Percentiles rank a stretch among this genome's conserved stretches.
Conservation (phyloP, 2,888 invertebrate genomes). For the Zygogramma bicolorata region DNA sequence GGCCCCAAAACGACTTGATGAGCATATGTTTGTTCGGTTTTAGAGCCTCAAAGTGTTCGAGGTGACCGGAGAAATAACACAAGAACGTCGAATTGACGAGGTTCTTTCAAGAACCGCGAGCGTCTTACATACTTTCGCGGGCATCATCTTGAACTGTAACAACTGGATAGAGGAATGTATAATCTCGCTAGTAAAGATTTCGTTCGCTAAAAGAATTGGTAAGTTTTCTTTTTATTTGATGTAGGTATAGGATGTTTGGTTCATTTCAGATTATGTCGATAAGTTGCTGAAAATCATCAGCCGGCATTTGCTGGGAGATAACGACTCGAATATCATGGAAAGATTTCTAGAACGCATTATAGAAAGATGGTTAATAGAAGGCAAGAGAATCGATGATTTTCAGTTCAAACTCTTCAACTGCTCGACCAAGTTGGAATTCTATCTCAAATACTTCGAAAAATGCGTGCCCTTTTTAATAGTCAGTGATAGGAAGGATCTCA, state of each 20-base stretch:
- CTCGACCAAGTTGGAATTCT: slow-evolving; percentile 63
- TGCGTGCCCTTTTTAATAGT: slow-evolving; percentile 66
- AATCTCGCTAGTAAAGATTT: slow-evolving; percentile 69
- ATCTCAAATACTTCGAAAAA: slow-evolving; percentile 61
- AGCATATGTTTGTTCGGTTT: slow-evolving; percentile 31
- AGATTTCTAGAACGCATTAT: slow-evolving; percentile 68
- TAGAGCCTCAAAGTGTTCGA: slow-evolving; percentile 59
- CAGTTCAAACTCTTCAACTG: slow-evolving; percentile 63
- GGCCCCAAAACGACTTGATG: too few relatives aligned
- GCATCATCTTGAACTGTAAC: slow-evolving; percentile 69
- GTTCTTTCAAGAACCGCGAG: slow-evolving; percentile 71
- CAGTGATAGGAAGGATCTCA: slow-evolving; percentile 54
- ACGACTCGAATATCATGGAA: slow-evolving; percentile 64
- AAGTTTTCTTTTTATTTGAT: slow-evolving; percentile 13
- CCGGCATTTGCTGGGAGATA: slow-evolving; percentile 51
- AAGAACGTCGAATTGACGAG: slow-evolving; percentile 71
- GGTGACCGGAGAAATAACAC: slow-evolving; percentile 64
- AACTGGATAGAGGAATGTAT: slow-evolving; percentile 70
- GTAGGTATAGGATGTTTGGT: not conserved
- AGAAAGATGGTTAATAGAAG: slow-evolving; percentile 60
- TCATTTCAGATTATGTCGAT: slow-evolving; percentile 48
- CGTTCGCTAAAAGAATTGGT: slow-evolving; percentile 66
- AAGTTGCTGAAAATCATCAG: slow-evolving; percentile 54
- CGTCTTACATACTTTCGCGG: slow-evolving; percentile 70
- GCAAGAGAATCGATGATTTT: slow-evolving; percentile 58